Evolutionary conservation across 1,140 invertebrate species (phyloP).

Genomic region (Cotesia typhae): DNA sequence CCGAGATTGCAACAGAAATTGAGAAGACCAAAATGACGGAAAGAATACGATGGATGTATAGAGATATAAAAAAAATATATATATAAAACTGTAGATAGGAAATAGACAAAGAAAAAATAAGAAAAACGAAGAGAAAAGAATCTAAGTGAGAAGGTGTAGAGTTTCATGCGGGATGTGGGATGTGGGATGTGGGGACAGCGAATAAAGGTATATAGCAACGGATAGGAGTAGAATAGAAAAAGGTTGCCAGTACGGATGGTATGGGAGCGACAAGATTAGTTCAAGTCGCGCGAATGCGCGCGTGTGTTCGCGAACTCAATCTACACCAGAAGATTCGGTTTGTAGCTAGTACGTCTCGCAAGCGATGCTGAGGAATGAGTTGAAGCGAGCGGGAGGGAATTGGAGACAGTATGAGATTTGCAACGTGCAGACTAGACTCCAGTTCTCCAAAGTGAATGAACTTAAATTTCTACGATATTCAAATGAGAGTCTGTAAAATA

Average conservation of each 20-base stretch:
- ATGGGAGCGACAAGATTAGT: slow-evolving; percentile 46
- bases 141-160: slow-evolving; percentile 19
- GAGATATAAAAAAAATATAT: background rate
- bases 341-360: slow-evolving; percentile 44
- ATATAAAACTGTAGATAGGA: slow-evolving; percentile 7
- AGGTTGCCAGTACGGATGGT: slow-evolving; percentile 12
- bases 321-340: slow-evolving; percentile 51
- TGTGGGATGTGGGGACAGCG: too few relatives aligned
- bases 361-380: background rate
- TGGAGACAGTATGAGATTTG: slow-evolving; percentile 16
- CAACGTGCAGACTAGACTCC: slow-evolving; percentile 21
- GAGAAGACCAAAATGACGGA: slow-evolving; percentile 11
- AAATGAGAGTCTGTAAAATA: too few relatives aligned
- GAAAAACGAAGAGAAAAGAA: too few relatives aligned
- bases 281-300: slow-evolving; percentile 42
- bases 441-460: slow-evolving; percentile 22
- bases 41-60: background rate
- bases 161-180: background rate
- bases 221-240: slow-evolving; percentile 23
- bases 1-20: slow-evolving; percentile 19
- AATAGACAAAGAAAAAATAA: slow-evolving; percentile 20
- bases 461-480: too few relatives aligned
- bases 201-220: too few relatives aligned
- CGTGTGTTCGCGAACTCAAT: slow-evolving; percentile 55
- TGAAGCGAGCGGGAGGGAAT: slow-evolving; percentile 18